These are phyloP conservation scores for Uropetala carovei DNA, from an alignment of 2,888 invertebrate species.

Conservation along the genomic window DNA sequence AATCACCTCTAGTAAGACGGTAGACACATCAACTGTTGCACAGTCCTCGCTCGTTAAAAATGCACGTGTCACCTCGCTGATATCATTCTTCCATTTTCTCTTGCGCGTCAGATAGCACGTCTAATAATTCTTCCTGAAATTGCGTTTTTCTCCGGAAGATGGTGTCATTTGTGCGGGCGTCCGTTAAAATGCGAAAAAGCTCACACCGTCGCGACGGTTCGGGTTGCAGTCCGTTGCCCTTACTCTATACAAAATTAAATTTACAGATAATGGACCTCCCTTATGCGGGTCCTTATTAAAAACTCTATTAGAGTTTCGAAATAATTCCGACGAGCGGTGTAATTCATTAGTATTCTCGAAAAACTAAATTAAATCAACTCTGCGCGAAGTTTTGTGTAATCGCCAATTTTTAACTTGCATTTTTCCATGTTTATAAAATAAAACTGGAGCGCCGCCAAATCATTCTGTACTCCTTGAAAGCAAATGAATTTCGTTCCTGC, in stretches of 20 bases:
- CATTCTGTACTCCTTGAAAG: neutral
- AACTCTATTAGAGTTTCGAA: neutral
- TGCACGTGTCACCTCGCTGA: neutral
- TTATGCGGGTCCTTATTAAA: constrained; percentile 28
- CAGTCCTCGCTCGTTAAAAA: neutral
- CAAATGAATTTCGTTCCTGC: neutral
- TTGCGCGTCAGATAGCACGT: constrained; percentile 69
- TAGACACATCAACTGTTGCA: neutral
- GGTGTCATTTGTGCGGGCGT: constrained; percentile 46
- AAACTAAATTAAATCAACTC: too few species aligned
- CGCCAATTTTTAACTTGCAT: too few species aligned
- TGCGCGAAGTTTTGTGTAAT: too few species aligned
- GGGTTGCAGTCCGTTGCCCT: constrained; percentile 47
- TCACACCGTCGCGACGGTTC: constrained; percentile 12
- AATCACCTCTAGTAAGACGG: neutral
- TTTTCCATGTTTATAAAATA: too few species aligned
- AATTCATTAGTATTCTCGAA: neutral
- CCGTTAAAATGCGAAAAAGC: constrained; percentile 29
- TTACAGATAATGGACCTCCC: neutral
- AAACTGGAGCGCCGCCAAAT: neutral
- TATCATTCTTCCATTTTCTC: neutral
- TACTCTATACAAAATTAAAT: constrained; percentile 20
- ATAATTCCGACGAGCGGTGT: neutral
- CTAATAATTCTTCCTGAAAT: constrained; percentile 36
- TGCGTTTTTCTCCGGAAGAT: constrained; percentile 28